Base-by-base conservation (phyloP, 1,140 invertebrate genomes). In the Sycophaga agraensis region DNA sequence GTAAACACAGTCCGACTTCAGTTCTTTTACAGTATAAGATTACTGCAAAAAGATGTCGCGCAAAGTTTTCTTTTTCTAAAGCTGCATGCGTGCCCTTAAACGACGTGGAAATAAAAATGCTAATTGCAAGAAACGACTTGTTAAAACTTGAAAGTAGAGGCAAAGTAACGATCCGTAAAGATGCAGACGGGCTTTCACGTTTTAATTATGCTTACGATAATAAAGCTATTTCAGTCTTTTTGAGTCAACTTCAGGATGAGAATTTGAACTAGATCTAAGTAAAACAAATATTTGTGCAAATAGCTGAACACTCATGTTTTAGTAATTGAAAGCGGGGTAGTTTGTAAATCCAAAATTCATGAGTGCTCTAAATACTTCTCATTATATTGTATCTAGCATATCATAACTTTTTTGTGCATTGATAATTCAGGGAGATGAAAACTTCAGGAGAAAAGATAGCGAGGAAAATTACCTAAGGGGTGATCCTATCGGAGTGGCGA, bases 401-500 rank as follows among this genome's bases (percentile, higher is more conserved):
- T n/a, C n/a, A n/a, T n/a, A n/a, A n/a, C n/a, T n/a, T n/a, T n/a
- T n/a, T n/a, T n/a, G n/a, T n/a, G n/a, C n/a, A n/a, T n/a, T n/a
- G n/a, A n/a, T n/a, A n/a, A n/a, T n/a, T n/a, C n/a, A n/a, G n/a
- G n/a, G n/a, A n/a, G n/a, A n/a, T n/a, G n/a, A n/a, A n/a, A n/a
- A n/a, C n/a, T n/a, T n/a, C 1, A 26, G 16, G 12, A 24, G 1
- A 14, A 17, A 45, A 24, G 22, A 43, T 24, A 12, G 6, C 14
- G 16, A 35, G 21, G 57, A 3, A 40, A 57, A 48, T 61, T 54
- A 61, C 94, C 88, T 94, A 24, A 97, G 82, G 9, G 91, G 89
- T 2, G 95, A 98, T 59, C 91, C 91, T 43, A 95, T 85, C 1
- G 94, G 90, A 21, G 94, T 97, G 1, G 93, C 96, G 39, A 98